Base-by-base conservation (phyloP, 2,797 vertebrate species). In the Atherinosoma microstoma region DNA sequence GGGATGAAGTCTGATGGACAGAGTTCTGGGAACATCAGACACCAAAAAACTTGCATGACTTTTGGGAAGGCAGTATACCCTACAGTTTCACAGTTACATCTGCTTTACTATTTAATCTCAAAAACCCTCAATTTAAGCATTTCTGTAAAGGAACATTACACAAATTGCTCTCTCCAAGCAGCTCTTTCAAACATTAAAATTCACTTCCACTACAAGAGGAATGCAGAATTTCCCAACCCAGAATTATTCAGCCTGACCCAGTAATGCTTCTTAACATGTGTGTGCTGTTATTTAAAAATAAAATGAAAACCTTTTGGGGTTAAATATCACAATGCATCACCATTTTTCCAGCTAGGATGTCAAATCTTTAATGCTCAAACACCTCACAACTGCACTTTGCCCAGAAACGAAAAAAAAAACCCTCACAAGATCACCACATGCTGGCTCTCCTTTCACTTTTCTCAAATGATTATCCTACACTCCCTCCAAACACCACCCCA, bases 401-500 rank as follows among this genome's bases (percentile, higher is more conserved):
- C 11, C 70, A 16, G 62, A 38, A 6, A 38, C 2, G 13, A 77
- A 67, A 53, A 47, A n/a, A 65, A 74, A 70, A 54, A 59, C n/a
- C n/a, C 61, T 51, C 67, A 24, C 29, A 57, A 59, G 53, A 81
- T 64, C 62, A 56, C 45, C 84, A 40, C 75, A 78, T 13, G 6
- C 30, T 51, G 18, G 63, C 73, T 85, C 85, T 71, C n/a, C 2
- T 84, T 82, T 78, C 64, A 72, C 73, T 75, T 75, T 85, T 77
- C 78, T 78, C 77, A 80, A 83, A 30, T 53, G 47, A 80, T 60
- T 60, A 69, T 73, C 36, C 35, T 34, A 29, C 63, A 24, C 54
- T 47, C 12, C 49, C 61, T 7, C 61, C 27, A n/a, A 49, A 60
- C 53, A 32, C 58, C 29, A 20, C 53, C 64, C 32, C 42, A 64